Evolutionary conservation across 2,113 vertebrate genomes (phyloP).

Genomic region (Alces alces): DNA sequence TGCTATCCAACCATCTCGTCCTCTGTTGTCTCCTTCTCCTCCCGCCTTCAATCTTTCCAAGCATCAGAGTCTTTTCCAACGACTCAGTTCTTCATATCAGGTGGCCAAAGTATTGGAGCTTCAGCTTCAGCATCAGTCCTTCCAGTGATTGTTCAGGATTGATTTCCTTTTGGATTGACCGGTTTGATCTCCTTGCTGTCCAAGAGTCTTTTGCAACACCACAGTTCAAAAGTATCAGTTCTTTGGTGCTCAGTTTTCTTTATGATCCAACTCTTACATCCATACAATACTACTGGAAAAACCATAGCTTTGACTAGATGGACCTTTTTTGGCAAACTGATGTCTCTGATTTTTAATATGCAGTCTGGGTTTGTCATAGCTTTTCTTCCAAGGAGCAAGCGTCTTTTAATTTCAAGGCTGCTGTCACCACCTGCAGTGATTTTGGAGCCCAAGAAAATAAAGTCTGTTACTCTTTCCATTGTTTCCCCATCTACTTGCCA

Average conservation of each 20-base stretch:
- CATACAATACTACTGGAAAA: neutral
- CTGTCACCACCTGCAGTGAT: neutral
- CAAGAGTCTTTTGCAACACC: neutral
- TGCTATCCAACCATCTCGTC: neutral
- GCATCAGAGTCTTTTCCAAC: neutral
- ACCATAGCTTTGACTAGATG: neutral
- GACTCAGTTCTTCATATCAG: neutral
- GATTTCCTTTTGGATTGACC: neutral
- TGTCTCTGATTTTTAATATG: neutral
- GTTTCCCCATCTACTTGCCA: neutral
- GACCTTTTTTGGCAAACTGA: neutral
- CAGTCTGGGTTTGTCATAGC: neutral
- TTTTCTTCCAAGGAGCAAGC: neutral
- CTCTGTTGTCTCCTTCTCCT: neutral
- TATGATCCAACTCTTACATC: neutral
- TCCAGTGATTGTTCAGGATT: neutral
- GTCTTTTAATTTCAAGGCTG: neutral
- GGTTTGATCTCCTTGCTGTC: neutral
- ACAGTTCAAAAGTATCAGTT: neutral
- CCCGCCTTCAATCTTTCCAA: rapidly evolving
- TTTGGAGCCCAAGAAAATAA: neutral
- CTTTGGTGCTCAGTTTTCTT: neutral
- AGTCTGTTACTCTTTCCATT: neutral
- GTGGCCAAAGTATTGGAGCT: neutral
- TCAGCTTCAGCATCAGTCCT: neutral